Conservation (phyloP, 2,888 invertebrate species). For the Mythimna ferrago region DNA sequence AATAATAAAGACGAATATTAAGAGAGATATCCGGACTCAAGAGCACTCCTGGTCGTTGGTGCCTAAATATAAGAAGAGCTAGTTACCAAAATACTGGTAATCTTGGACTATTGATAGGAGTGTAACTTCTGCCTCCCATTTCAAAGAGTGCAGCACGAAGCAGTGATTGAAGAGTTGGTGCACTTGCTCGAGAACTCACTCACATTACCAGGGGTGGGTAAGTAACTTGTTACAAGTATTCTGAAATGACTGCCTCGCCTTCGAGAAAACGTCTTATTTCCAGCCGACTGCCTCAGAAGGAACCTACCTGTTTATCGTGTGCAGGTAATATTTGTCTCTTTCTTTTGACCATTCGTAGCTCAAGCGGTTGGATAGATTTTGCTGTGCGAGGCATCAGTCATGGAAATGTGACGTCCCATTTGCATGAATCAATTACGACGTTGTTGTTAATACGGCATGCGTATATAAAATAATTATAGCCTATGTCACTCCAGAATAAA, state of each 20-base stretch:
- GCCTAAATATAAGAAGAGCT: no score
- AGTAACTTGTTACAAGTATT: constrained; percentile 27
- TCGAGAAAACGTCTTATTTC: constrained; percentile 14
- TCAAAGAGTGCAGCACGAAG: constrained; percentile 21
- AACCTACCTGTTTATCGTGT: neutral
- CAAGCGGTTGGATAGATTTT: neutral
- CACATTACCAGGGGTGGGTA: neutral
- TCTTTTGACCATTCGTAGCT: neutral
- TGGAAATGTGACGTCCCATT: neutral
- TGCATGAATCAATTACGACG: no score
- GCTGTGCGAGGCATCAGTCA: neutral
- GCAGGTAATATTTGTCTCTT: neutral
- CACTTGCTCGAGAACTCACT: constrained; percentile 37
- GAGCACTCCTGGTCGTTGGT: no score
- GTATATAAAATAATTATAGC: no score
- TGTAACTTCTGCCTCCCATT: constrained; percentile 8
- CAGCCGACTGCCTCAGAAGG: neutral
- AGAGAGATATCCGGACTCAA: no score
- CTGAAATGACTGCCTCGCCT: constrained; percentile 16
- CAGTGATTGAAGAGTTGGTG: constrained; percentile 37
- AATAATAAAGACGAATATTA: no score
- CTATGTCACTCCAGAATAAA: no score
- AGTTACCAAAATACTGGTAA: no score
- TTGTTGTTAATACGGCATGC: no score
- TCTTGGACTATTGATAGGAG: no score